These are phyloP conservation scores for Centropyge bicolor DNA, from an alignment of 2,797 vertebrate species.

Conservation along the genomic window DNA sequence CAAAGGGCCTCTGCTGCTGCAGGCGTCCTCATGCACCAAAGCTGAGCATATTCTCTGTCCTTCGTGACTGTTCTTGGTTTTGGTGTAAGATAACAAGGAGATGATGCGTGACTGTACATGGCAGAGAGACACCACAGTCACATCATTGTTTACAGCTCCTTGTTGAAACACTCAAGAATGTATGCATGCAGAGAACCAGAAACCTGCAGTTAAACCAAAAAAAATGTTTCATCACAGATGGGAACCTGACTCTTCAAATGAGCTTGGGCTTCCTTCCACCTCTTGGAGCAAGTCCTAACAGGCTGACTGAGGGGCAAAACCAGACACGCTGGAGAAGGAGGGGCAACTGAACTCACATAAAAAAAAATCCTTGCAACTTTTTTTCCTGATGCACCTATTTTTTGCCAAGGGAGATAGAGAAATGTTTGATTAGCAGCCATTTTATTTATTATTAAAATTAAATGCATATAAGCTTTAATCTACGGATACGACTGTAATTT, in stretches of 20 bases:
- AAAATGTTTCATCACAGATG: constrained; percentile 66
- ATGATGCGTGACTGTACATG: constrained; percentile 38
- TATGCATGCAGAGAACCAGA: constrained; percentile 40
- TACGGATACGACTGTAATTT: constrained; percentile 1
- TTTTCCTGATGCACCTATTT: constrained; percentile 8
- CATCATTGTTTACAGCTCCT: constrained; percentile 40
- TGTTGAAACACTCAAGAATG: constrained; percentile 38
- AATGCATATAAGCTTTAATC: not conserved
- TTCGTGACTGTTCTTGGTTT: constrained; percentile 26
- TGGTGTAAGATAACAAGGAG: constrained; percentile 36
- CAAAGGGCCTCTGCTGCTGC: constrained; percentile 34
- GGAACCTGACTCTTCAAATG: constrained; percentile 65
- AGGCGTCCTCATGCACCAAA: constrained; percentile 12
- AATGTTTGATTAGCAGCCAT: constrained; percentile 9
- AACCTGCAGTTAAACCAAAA: constrained; percentile 48
- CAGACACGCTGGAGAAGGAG: constrained; percentile 74
- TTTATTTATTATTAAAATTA: not conserved
- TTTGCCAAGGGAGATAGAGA: constrained; percentile 25
- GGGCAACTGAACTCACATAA: constrained; percentile 62
- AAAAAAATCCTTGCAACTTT: constrained; percentile 56
- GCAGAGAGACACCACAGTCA: constrained; percentile 21
- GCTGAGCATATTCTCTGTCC: not conserved
- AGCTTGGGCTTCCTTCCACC: constrained; percentile 71
- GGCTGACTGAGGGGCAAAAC: constrained; percentile 72
- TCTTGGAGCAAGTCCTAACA: constrained; percentile 82